phyloP scores from a whole-genome alignment of 2,888 invertebrate species.

The Tetragnatha montana region DNA sequence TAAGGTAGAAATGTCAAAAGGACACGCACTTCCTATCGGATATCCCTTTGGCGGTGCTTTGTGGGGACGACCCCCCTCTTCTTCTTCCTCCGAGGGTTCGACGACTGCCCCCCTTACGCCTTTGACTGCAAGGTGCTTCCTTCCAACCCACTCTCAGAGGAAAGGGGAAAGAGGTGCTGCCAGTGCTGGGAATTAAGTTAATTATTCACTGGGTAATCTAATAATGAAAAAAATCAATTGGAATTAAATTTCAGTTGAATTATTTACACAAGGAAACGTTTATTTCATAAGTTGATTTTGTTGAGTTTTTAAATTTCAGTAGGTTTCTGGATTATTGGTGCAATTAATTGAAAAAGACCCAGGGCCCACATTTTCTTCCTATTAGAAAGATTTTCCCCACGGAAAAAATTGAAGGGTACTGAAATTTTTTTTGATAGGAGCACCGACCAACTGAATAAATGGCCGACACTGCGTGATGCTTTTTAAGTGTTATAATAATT shows the following conservation, averaged over 20 bases:
- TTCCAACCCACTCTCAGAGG: not conserved
- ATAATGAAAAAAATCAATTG: not conserved
- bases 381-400: too few species aligned
- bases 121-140: constrained; percentile 1
- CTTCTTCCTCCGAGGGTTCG: constrained; percentile 51
- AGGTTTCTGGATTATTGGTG: too few species aligned
- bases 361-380: too few species aligned
- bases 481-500: too few species aligned
- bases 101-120: constrained; percentile 29
- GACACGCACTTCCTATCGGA: constrained; percentile 46
- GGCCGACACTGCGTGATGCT: too few species aligned
- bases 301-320: too few species aligned
- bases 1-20: constrained; percentile 53
- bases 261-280: too few species aligned
- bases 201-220: not conserved
- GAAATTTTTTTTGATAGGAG: too few species aligned
- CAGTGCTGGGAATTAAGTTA: not conserved
- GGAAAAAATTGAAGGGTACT: too few species aligned
- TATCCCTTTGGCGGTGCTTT: constrained; percentile 56
- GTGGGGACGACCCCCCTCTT: constrained; percentile 41
- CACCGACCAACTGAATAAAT: too few species aligned
- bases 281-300: too few species aligned
- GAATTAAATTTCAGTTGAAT: not conserved
- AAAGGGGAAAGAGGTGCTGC: not conserved
- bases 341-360: too few species aligned